These are phyloP conservation scores for Palythoa grandiflora DNA, from an alignment of 92 coral and sea anemone species.

Conservation along the genomic window DNA sequence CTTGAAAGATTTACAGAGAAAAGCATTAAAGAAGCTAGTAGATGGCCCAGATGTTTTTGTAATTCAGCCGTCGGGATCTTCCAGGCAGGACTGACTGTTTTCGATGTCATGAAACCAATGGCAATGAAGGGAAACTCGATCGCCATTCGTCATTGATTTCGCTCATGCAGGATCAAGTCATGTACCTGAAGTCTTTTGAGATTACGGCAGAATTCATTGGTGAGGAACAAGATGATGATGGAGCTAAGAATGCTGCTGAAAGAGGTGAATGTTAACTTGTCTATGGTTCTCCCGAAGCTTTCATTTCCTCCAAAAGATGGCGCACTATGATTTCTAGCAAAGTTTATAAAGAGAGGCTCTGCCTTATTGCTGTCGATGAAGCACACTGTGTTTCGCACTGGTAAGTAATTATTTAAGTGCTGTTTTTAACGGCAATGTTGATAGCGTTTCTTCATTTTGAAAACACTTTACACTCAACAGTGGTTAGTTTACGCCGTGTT, in stretches of 20 bases:
- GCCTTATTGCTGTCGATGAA: slow-evolving; percentile 52
- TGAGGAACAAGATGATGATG: slow-evolving; percentile 56
- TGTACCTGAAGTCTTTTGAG: slow-evolving; percentile 41
- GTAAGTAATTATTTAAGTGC: slow-evolving; percentile 25
- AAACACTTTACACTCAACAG: slow-evolving; percentile 17
- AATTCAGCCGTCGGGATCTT: slow-evolving; percentile 46
- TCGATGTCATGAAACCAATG: slow-evolving; percentile 36
- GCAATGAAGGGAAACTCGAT: slow-evolving; percentile 54
- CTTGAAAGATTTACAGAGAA: slow-evolving; percentile 36
- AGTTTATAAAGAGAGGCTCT: slow-evolving; percentile 35
- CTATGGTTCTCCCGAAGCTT: slow-evolving; percentile 50
- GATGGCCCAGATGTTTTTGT: slow-evolving; percentile 44
- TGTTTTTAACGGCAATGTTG: slow-evolving; percentile 14
- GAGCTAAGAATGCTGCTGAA: slow-evolving; percentile 47
- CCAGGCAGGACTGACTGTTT: slow-evolving; percentile 47
- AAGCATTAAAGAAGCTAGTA: slow-evolving; percentile 22
- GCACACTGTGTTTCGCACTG: slow-evolving; percentile 48
- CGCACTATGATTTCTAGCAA: slow-evolving; percentile 25
- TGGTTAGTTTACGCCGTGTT: slow-evolving; percentile 15
- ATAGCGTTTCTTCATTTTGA: slow-evolving; percentile 19
- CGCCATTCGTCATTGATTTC: slow-evolving; percentile 51
- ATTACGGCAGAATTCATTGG: slow-evolving; percentile 47
- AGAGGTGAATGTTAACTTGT: slow-evolving; percentile 50
- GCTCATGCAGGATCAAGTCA: slow-evolving; percentile 56
- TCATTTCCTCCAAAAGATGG: slow-evolving; percentile 48